Evolutionary conservation across 2,113 vertebrate genomes (phyloP), one percentile per base, ranked within the genome.

Genomic region (Sorex araneus): DNA sequence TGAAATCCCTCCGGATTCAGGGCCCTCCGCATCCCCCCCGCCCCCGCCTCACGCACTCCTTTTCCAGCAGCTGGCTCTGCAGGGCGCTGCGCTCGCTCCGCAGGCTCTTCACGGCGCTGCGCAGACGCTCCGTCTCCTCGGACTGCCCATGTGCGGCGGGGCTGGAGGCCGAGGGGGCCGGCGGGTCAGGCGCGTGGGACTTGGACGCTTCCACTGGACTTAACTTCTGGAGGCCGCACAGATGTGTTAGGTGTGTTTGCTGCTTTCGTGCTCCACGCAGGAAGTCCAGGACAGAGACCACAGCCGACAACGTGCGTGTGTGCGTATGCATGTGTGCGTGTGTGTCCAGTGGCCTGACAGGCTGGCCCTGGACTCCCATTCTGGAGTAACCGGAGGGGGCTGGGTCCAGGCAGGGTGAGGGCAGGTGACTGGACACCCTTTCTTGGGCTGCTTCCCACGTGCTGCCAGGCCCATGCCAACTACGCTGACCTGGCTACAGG

Each of bases 1-100:
- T 60, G 57, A 7, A 23, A 60, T 23, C 21, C 57, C 18, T 60
- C 21, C 6, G 47, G 47, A 50, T 50, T 13, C 10, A 50, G 40
- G 40, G 40, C 40, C 40, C 40, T 7, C 40, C 40, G 40, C 40
- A 3, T 40, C 40, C 40, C 40, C 7, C 40, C 40, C 40, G 40
- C 40, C 2, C 47, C 6, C 6, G 47, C 47, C 47, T 40, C 47
- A 50, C 47, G 47, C 47, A 99, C 99, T 98, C 98, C 97, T 97
- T 98, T 83, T 86, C 95, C 19, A 97, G 96, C 11, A 99, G 97
- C 13, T 93, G 97, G 40, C 95, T 91, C 60, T 98, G 97, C 92
- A 99, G 97, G 63, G 95, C 73, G 3, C 15, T 95, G 94, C 57
- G 98, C 89, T 99, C 98, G 57, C 92, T 96, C 80, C 97, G 97